Conservation (phyloP, 2,113 vertebrate genomes). For the Ailurus styani region DNA sequence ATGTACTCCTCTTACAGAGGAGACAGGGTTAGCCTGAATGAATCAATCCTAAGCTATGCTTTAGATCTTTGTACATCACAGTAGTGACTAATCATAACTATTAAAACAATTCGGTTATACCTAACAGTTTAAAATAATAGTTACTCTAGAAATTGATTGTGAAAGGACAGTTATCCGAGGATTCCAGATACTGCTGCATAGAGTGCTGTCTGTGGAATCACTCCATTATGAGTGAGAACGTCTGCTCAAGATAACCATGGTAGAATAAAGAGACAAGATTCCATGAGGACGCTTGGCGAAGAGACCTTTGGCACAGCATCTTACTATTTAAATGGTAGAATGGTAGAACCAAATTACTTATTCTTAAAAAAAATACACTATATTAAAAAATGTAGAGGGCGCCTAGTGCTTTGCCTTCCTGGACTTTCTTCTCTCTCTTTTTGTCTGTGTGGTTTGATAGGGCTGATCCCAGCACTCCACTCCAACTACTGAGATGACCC, state of each 20-base stretch:
- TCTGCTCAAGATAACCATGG: not conserved
- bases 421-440: not conserved
- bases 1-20: not conserved
- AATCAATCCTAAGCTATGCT: not conserved
- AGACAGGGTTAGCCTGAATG: not conserved
- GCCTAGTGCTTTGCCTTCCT: not conserved
- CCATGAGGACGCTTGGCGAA: not conserved
- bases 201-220: not conserved
- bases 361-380: not conserved
- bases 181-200: not conserved
- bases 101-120: not conserved
- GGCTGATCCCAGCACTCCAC: not conserved
- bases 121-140: not conserved
- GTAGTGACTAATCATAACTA: not conserved
- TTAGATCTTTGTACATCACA: not conserved
- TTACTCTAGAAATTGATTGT: not conserved
- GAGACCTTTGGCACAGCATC: not conserved
- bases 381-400: not conserved
- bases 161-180: not conserved
- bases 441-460: not conserved
- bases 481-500: not conserved
- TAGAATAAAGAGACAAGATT: not conserved
- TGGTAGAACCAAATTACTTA: not conserved
- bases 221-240: not conserved
- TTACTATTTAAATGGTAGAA: not conserved